Percentiles rank a stretch among this genome's conserved stretches.
Evolutionary conservation across 2,888 invertebrate species (phyloP).

Genomic region (Nycteola revayana): DNA sequence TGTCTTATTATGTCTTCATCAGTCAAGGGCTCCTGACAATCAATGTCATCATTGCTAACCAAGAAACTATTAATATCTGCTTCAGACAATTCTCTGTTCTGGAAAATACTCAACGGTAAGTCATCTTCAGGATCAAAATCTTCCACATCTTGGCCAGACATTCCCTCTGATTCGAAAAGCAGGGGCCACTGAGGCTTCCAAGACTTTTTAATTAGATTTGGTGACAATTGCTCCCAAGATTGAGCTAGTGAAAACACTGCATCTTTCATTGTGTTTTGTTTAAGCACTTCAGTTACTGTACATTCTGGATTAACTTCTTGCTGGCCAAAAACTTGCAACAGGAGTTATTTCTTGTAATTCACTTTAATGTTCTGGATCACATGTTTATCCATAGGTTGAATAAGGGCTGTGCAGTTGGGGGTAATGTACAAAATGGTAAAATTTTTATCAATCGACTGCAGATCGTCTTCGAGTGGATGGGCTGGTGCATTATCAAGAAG

Average conservation of each 20-base stretch:
- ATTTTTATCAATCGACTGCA: conserved; percentile 21
- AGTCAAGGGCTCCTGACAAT: conserved; percentile 10
- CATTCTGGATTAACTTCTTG: conserved; percentile 3
- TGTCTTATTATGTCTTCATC: conserved; percentile 14
- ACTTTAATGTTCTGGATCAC: conserved; percentile 30
- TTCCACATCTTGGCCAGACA: background rate
- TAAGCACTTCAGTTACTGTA: conserved; percentile 3
- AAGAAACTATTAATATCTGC: conserved; percentile 10
- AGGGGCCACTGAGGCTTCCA: conserved; percentile 4
- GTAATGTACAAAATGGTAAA: conserved; percentile 9
- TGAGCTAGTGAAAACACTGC: conserved; percentile 15
- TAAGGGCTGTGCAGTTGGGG: conserved; percentile 23
- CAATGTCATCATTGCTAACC: conserved; percentile 9
- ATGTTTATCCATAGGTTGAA: conserved; percentile 33
- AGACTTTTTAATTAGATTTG: conserved; percentile 3
- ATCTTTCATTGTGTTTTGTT: conserved; percentile 15
- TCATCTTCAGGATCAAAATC: conserved; percentile 8
- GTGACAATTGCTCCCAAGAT: conserved; percentile 10
- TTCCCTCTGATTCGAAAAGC: conserved; percentile 1
- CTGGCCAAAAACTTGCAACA: background rate
- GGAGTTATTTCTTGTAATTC: conserved; percentile 20
- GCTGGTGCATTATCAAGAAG: conserved; percentile 28
- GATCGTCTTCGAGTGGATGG: conserved; percentile 20
- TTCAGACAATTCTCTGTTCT: conserved; percentile 8
- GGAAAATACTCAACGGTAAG: conserved; percentile 3